phyloP scores from a whole-genome alignment of 2,113 vertebrate species.

The Scortum barcoo region DNA sequence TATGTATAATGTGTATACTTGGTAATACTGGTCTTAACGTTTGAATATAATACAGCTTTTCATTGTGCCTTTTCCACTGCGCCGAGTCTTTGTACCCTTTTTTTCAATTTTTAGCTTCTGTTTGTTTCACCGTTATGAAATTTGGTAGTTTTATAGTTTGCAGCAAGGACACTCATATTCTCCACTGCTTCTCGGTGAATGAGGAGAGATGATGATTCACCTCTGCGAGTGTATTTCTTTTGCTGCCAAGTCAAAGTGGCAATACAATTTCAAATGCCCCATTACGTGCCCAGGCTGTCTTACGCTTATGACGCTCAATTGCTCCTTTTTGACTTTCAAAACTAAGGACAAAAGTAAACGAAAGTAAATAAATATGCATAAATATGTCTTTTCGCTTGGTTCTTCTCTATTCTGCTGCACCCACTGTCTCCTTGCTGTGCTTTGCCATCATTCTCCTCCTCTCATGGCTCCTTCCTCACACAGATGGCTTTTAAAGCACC shows the following conservation, averaged over 20 bases:
- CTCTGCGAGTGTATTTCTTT: conserved; percentile 19
- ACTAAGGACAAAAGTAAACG: not conserved
- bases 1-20: not conserved
- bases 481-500: conserved; percentile 78
- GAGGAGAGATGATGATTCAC: conserved; percentile 40
- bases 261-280: not conserved
- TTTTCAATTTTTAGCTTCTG: not conserved
- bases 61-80: no score
- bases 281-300: not conserved
- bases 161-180: conserved; percentile 34
- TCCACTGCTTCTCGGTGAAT: conserved; percentile 14
- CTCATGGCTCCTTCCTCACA: conserved; percentile 54
- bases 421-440: conserved; percentile 39
- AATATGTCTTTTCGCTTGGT: not conserved
- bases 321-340: not conserved
- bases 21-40: conserved; percentile 1
- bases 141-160: not conserved
- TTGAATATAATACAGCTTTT: not conserved
- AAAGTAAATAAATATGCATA: not conserved
- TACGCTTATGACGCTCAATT: not conserved
- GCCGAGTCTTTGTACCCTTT: not conserved
- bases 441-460: conserved; percentile 49
- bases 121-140: conserved; percentile 1
- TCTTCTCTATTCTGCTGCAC: conserved; percentile 16
- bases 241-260: conserved; percentile 26